Conservation (phyloP, 2,113 vertebrate genomes). For the Notiomystis cincta region DNA sequence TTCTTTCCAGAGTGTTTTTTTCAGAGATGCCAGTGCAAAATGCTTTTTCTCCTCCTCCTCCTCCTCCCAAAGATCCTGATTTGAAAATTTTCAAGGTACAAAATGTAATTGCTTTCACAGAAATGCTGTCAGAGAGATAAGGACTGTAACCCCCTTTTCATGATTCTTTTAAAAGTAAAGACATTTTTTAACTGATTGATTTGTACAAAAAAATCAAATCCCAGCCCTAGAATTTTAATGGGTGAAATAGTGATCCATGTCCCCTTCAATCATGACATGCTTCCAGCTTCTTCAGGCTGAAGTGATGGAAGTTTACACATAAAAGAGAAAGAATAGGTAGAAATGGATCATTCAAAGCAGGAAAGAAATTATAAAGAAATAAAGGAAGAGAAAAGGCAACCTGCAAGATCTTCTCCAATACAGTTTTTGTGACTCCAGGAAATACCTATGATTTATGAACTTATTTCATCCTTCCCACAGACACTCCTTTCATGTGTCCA, state of each 20-base stretch:
- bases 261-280: background rate
- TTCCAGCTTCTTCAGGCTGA: background rate
- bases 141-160: background rate
- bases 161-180: background rate
- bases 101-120: background rate
- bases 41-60: background rate
- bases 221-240: background rate
- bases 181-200: background rate
- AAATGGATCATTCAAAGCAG: background rate
- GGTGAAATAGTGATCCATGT: background rate
- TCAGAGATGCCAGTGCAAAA: background rate
- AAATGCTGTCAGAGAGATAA: background rate
- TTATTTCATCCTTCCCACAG: background rate
- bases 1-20: background rate
- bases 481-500: background rate
- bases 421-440: background rate
- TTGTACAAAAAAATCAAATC: background rate
- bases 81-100: background rate
- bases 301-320: background rate
- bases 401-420: background rate
- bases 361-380: background rate
- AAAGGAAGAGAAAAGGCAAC: background rate
- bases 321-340: background rate
- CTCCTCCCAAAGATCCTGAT: background rate
- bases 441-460: background rate